Evolutionary conservation across 2,888 invertebrate species (phyloP).

Genomic region (Epistrophe grossulariae): DNA sequence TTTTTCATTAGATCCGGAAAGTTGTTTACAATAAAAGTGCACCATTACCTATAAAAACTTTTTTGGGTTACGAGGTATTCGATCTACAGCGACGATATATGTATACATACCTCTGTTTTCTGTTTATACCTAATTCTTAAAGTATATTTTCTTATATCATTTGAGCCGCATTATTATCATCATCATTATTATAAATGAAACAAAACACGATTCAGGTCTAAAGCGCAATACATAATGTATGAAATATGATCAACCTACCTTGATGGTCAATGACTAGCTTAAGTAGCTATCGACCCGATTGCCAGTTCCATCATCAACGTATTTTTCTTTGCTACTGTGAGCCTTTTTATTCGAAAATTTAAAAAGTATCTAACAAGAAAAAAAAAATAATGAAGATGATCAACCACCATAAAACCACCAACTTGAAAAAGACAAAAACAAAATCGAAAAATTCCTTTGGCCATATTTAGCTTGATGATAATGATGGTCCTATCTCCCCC

Average conservation of each 20-base stretch:
- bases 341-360: background rate
- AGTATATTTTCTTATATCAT: background rate
- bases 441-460: slow-evolving; percentile 64
- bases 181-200: background rate
- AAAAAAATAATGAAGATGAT: slow-evolving; percentile 7
- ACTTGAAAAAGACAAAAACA: slow-evolving; percentile 21
- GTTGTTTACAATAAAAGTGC: too few relatives aligned
- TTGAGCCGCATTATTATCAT: background rate
- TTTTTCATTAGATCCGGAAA: too few relatives aligned
- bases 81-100: too few relatives aligned
- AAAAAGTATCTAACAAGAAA: background rate
- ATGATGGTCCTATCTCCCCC: slow-evolving; percentile 67
- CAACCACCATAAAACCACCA: slow-evolving; percentile 14
- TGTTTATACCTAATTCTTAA: background rate
- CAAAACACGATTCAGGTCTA: slow-evolving; percentile 1
- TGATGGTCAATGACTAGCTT: slow-evolving; percentile 60
- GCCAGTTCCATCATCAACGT: background rate
- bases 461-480: slow-evolving; percentile 57
- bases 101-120: background rate
- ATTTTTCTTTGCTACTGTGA: background rate
- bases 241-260: slow-evolving; percentile 20
- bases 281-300: slow-evolving; percentile 48
- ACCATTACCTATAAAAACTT: too few relatives aligned
- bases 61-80: too few relatives aligned
- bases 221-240: slow-evolving; percentile 11